Conservation (phyloP, 2,113 vertebrate species). For the Gallinago undulata region DNA sequence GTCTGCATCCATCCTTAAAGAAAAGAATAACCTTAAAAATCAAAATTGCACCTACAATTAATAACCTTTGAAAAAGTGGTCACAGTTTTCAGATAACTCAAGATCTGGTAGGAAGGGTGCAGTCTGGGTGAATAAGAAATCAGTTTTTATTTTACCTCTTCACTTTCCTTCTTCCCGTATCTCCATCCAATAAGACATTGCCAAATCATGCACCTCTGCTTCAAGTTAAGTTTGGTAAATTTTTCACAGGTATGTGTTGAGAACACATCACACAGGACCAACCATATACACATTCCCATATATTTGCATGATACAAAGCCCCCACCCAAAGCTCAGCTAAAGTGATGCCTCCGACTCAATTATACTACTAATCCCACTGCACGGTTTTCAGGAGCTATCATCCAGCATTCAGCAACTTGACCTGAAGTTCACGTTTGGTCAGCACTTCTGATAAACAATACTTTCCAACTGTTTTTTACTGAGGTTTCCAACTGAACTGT, state of each 20-base stretch:
- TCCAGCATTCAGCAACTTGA: neutral
- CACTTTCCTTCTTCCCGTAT: neutral
- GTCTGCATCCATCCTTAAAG: neutral
- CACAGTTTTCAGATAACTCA: neutral
- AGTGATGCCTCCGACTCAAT: neutral
- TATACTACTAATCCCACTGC: neutral
- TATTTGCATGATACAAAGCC: neutral
- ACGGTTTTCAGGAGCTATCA: neutral
- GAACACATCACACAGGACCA: neutral
- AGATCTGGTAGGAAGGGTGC: neutral
- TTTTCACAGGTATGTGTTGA: neutral
- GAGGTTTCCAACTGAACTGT: conserved; percentile 33
- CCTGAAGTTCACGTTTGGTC: conserved; percentile 4
- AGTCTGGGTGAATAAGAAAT: neutral
- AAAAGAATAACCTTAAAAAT: neutral
- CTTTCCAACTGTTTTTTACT: neutral
- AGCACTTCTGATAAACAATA: neutral
- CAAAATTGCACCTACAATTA: neutral
- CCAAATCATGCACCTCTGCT: neutral
- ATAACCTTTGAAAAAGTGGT: neutral
- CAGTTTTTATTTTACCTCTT: neutral
- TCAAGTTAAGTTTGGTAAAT: neutral
- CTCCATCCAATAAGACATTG: neutral
- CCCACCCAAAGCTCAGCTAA: neutral
- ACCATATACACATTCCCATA: neutral